Percentiles rank a stretch among this genome's conserved stretches.
Evolutionary conservation across 2,113 vertebrate genomes (phyloP).

Genomic region (Chionodraco myersi): DNA sequence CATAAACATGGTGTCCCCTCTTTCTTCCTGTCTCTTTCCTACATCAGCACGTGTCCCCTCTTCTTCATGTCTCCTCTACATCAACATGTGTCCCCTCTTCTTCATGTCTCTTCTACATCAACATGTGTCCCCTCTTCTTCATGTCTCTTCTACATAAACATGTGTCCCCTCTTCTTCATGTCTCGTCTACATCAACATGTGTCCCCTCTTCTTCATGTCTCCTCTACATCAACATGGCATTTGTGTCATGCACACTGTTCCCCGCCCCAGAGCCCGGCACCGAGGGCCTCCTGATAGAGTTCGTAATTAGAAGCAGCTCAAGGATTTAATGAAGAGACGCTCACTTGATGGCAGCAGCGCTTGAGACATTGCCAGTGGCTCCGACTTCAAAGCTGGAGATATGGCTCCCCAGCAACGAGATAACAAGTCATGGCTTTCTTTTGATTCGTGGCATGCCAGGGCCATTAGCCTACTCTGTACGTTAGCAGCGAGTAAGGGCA

Average conservation of each 20-base stretch:
- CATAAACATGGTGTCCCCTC: too few species aligned
- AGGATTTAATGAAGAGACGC: conserved; percentile 81
- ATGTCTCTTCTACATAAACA: too few species aligned
- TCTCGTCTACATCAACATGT: too few species aligned
- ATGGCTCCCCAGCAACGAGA: conserved; percentile 81
- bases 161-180: too few species aligned
- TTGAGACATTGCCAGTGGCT: conserved; percentile 84
- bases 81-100: too few species aligned
- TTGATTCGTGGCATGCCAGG: conserved; percentile 84
- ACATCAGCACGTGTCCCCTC: too few species aligned
- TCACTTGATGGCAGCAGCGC: conserved; percentile 72
- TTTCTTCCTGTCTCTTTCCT: too few species aligned
- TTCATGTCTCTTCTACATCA: too few species aligned
- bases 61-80: too few species aligned
- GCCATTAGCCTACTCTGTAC: conserved; percentile 70
- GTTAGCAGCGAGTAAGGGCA: conserved; percentile 77
- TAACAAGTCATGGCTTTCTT: conserved; percentile 86
- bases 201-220: too few species aligned
- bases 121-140: too few species aligned
- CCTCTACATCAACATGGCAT: conserved; percentile 13
- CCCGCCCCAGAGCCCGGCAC: conserved; percentile 53
- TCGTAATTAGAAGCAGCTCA: conserved; percentile 80
- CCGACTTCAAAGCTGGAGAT: conserved; percentile 87
- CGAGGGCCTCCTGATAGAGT: conserved; percentile 56
- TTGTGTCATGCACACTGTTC: conserved; percentile 73